Evolutionary conservation across 2,888 invertebrate genomes (phyloP).

Genomic region (Coecobrya sp.): DNA sequence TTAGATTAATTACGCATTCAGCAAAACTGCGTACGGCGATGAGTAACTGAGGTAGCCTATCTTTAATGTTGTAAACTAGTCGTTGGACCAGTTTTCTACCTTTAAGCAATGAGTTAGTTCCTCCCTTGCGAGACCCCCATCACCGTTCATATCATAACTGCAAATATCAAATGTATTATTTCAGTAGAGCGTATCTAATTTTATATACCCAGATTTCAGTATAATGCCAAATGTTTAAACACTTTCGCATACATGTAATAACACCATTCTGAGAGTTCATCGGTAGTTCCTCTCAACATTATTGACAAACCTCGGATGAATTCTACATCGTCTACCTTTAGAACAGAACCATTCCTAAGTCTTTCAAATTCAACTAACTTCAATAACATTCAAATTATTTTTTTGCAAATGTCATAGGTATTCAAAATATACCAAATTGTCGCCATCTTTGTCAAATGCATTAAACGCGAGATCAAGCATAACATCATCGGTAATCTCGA

Average conservation of each 20-base stretch:
- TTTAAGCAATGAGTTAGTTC: slow-evolving; percentile 69
- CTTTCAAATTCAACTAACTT: no score
- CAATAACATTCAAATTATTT: no score
- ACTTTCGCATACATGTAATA: slow-evolving; percentile 50
- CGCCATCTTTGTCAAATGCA: slow-evolving; percentile 69
- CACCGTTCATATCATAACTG: slow-evolving; percentile 74
- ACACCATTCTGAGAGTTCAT: slow-evolving; percentile 69
- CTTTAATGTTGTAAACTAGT: slow-evolving; percentile 6
- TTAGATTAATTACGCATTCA: neutral
- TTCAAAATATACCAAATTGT: slow-evolving; percentile 66
- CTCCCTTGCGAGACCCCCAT: slow-evolving; percentile 68
- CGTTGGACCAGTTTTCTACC: slow-evolving; percentile 43
- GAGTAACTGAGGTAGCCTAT: slow-evolving; percentile 21
- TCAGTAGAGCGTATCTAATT: neutral
- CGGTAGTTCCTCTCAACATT: slow-evolving; percentile 65
- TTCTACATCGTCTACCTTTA: slow-evolving; percentile 63
- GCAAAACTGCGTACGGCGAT: no score
- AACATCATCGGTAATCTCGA: slow-evolving; percentile 71
- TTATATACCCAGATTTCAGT: no score
- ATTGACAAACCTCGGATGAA: slow-evolving; percentile 66
- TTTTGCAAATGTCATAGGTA: no score
- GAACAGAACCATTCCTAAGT: neutral
- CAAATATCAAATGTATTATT: neutral
- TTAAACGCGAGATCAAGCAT: slow-evolving; percentile 73
- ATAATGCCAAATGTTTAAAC: no score